phyloP scores from a whole-genome alignment of 2,113 vertebrate genomes.

The Pterocles burchelli region DNA sequence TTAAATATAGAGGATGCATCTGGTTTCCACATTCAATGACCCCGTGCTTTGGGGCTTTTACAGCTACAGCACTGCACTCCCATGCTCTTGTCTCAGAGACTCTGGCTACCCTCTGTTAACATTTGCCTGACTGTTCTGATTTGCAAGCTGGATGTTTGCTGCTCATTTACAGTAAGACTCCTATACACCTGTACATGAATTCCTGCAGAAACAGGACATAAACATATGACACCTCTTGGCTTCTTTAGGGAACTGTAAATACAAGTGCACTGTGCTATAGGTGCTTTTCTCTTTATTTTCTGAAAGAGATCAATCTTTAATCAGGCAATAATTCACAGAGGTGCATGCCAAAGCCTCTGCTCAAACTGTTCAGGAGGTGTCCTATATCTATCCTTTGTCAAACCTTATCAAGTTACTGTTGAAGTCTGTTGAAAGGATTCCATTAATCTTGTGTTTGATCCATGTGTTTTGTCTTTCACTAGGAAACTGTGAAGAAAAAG shows the following conservation, averaged over 20 bases:
- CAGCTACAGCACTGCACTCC: neutral
- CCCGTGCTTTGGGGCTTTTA: neutral
- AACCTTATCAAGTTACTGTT: neutral
- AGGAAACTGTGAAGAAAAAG: neutral
- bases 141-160: neutral
- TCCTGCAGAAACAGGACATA: neutral
- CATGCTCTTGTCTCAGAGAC: neutral
- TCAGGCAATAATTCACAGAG: neutral
- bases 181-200: neutral
- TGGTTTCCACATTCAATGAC: rapidly evolving
- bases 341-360: rapidly evolving
- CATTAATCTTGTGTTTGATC: neutral
- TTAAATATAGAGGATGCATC: neutral
- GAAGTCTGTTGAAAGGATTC: neutral
- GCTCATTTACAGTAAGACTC: neutral
- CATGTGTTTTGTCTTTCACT: neutral
- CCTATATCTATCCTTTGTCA: neutral
- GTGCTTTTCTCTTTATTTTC: neutral
- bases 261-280: neutral
- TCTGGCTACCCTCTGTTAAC: neutral
- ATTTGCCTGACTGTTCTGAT: neutral
- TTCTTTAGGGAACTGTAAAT: neutral
- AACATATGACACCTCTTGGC: neutral
- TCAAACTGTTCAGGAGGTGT: neutral
- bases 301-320: neutral